A percentile compares a stretch with the other conserved stretches of the same genome.
Evolutionary conservation across 2,113 vertebrate species (phyloP).

Genomic region (Panthera uncia): DNA sequence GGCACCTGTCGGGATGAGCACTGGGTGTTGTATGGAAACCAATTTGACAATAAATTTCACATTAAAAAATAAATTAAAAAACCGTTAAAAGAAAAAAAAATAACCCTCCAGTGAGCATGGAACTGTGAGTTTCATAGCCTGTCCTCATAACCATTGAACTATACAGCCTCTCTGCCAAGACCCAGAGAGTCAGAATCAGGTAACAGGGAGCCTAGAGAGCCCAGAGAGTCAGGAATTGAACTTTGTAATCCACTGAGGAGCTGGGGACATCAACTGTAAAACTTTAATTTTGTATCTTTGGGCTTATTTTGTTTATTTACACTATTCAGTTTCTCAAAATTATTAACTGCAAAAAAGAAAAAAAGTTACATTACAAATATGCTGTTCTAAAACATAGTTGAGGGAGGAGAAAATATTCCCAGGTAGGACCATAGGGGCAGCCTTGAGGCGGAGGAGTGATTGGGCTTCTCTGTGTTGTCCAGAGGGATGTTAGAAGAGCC

Average conservation of each 20-base stretch:
- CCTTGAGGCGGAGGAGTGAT: background rate
- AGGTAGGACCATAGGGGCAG: background rate
- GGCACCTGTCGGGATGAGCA: too few relatives aligned
- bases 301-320: background rate
- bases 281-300: background rate
- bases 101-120: too few relatives aligned
- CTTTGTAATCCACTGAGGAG: background rate
- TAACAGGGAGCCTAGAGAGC: background rate
- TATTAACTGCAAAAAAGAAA: background rate
- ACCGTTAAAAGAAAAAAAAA: background rate
- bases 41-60: too few relatives aligned
- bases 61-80: too few relatives aligned
- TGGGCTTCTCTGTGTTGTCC: background rate
- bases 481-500: background rate
- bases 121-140: background rate
- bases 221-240: background rate
- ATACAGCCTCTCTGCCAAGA: background rate
- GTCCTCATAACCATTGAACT: background rate
- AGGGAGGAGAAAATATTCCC: background rate
- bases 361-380: background rate
- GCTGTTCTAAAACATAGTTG: background rate
- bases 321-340: background rate
- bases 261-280: background rate
- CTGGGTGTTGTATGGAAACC: too few relatives aligned
- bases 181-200: background rate